A percentile compares a stretch with the other conserved stretches of the same genome.
phyloP scores from a whole-genome alignment of 92 coral and sea anemone species.

The Zoanthus gigantus region DNA sequence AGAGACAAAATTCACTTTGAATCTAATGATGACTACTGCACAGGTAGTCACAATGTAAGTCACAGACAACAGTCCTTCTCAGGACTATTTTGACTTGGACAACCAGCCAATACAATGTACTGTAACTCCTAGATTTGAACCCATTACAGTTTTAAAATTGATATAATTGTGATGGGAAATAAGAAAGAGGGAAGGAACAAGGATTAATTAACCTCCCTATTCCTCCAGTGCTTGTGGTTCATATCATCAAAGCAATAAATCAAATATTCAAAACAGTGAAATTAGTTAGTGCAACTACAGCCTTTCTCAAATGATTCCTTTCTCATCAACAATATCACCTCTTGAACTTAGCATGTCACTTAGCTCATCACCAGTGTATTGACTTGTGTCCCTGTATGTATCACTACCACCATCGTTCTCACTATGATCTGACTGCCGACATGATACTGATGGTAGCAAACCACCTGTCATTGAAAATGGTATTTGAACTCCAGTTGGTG shows the following conservation, averaged over 20 bases:
- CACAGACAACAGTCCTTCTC: too few species aligned
- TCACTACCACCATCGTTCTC: constrained; percentile 56
- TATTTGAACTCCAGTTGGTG: constrained; percentile 17
- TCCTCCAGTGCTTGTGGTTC: too few species aligned
- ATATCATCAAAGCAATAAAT: too few species aligned
- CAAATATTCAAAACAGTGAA: background rate
- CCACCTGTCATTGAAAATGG: constrained; percentile 27
- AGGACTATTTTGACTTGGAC: too few species aligned
- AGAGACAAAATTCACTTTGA: background rate
- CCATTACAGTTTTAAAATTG: too few species aligned
- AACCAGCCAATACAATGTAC: too few species aligned
- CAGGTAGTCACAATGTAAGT: too few species aligned
- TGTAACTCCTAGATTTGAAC: too few species aligned
- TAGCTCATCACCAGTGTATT: constrained; percentile 69
- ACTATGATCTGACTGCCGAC: constrained; percentile 10
- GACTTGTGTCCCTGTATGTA: constrained; percentile 73
- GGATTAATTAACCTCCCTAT: too few species aligned
- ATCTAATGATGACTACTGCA: background rate
- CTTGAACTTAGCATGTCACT: constrained; percentile 34
- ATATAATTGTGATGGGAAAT: too few species aligned
- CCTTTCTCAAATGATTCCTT: constrained; percentile 38
- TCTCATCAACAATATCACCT: constrained; percentile 19
- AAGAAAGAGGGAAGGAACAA: too few species aligned
- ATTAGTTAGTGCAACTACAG: background rate
- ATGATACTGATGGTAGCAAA: constrained; percentile 23